phyloP scores from a whole-genome alignment of 2,888 invertebrate genomes.

The Bimastos eiseni region DNA sequence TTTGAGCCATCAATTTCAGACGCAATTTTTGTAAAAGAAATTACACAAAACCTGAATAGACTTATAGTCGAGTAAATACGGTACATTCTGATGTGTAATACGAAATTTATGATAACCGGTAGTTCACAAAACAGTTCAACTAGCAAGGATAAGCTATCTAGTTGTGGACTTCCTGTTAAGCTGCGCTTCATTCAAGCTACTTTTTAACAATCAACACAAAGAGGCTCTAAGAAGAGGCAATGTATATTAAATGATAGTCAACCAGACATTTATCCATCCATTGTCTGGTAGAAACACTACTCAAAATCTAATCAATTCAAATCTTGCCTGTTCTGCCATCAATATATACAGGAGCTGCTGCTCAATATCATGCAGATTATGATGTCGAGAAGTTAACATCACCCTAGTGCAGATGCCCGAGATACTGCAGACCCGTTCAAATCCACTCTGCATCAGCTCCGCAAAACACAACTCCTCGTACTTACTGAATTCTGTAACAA shows the following conservation, averaged over 20 bases:
- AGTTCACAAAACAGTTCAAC: not conserved
- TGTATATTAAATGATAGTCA: not conserved
- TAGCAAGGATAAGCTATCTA: not conserved
- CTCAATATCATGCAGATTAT: slow-evolving; percentile 36
- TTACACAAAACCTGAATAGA: too few species aligned
- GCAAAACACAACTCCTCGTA: slow-evolving; percentile 36
- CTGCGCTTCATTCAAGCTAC: too few species aligned
- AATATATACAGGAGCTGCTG: slow-evolving; percentile 43
- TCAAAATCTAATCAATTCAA: not conserved
- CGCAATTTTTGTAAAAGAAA: too few species aligned
- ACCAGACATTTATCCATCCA: not conserved
- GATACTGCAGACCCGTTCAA: slow-evolving; percentile 29
- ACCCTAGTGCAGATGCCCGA: slow-evolving; percentile 31
- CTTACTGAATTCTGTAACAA: not conserved
- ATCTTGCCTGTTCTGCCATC: slow-evolving; percentile 36
- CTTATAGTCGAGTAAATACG: too few species aligned
- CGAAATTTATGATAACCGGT: not conserved
- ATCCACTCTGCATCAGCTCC: slow-evolving; percentile 37
- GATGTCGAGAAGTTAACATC: slow-evolving; percentile 35
- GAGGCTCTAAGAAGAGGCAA: too few species aligned
- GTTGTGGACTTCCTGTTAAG: too few species aligned
- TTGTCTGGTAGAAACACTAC: not conserved
- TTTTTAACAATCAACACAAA: too few species aligned
- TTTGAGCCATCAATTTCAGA: too few species aligned
- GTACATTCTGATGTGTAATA: not conserved